These are phyloP conservation scores for Perca fluviatilis DNA, from an alignment of 2,113 vertebrate species.

Conservation along the genomic window DNA sequence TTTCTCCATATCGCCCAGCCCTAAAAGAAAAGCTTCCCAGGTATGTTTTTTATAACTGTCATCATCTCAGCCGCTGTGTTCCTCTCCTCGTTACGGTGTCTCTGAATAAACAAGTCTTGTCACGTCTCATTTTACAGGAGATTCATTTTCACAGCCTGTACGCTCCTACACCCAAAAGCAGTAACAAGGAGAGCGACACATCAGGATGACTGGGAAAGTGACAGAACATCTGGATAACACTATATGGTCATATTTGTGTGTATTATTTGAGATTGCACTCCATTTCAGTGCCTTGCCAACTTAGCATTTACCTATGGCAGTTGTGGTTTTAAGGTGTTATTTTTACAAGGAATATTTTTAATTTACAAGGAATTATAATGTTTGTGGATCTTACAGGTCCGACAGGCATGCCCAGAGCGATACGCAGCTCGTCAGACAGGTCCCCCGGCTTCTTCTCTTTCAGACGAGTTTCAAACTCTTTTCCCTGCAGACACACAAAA, in stretches of 20 bases:
- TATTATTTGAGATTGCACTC: neutral
- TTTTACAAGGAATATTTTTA: too few relatives aligned
- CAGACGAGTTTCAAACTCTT: slow-evolving; percentile 94
- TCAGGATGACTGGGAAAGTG: neutral
- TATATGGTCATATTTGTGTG: neutral
- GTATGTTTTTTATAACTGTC: neutral
- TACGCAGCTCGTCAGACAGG: slow-evolving; percentile 92
- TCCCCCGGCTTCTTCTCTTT: slow-evolving; percentile 97
- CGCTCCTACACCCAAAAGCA: slow-evolving; percentile 3
- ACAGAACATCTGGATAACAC: neutral
- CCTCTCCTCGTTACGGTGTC: neutral
- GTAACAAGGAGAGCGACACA: neutral
- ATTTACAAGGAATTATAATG: neutral
- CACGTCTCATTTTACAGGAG: neutral
- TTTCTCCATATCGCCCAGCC: too few relatives aligned
- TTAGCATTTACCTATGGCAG: neutral
- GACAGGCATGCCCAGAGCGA: slow-evolving; percentile 94
- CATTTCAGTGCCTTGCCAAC: neutral
- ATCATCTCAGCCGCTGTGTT: neutral
- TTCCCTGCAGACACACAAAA: slow-evolving; percentile 84
- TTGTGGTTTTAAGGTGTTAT: neutral
- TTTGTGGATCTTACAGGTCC: slow-evolving; percentile 86
- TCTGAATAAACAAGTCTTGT: slow-evolving; percentile 3
- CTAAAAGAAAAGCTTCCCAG: neutral
- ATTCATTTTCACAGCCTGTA: slow-evolving; percentile 6